Conservation (phyloP, 2,113 vertebrate species). For the Callionymus lyra region DNA sequence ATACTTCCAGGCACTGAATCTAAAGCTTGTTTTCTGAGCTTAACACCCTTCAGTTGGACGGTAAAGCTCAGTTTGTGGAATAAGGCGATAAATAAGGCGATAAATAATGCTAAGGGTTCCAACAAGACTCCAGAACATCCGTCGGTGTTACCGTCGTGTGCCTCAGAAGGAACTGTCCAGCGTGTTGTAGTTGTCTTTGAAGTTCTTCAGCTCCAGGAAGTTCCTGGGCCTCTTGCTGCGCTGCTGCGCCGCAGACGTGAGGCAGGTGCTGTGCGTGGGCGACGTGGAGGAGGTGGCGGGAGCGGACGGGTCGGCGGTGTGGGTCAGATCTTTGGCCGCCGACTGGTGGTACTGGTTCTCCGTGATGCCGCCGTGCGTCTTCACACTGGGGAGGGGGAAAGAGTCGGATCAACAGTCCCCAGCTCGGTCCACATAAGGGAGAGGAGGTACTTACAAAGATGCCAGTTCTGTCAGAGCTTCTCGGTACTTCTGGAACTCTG, state of each 20-base stretch:
- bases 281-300: constrained; percentile 49
- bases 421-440: constrained; percentile 14
- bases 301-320: constrained; percentile 53
- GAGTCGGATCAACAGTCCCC: constrained; percentile 5
- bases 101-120: too few species aligned
- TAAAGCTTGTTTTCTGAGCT: too few species aligned
- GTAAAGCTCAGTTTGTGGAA: too few species aligned
- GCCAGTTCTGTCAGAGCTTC: constrained; percentile 80
- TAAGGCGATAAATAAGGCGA: too few species aligned
- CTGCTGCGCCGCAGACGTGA: constrained; percentile 77
- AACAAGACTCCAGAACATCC: too few species aligned
- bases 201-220: constrained; percentile 93
- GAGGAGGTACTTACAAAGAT: constrained; percentile 70
- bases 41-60: too few species aligned
- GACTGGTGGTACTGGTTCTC: constrained; percentile 79
- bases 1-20: too few species aligned
- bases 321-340: constrained; percentile 85
- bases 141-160: too few species aligned
- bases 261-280: constrained; percentile 87
- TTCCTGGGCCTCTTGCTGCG: constrained; percentile 90
- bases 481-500: constrained; percentile 80
- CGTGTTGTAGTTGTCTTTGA: constrained; percentile 97
- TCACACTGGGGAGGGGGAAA: constrained; percentile 43
- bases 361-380: constrained; percentile 49
- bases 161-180: constrained; percentile 89